Percentiles rank a stretch among this genome's conserved stretches.
Evolutionary conservation across 2,797 vertebrate species (phyloP).

Genomic region (Ptychobarbus kaznakovi): DNA sequence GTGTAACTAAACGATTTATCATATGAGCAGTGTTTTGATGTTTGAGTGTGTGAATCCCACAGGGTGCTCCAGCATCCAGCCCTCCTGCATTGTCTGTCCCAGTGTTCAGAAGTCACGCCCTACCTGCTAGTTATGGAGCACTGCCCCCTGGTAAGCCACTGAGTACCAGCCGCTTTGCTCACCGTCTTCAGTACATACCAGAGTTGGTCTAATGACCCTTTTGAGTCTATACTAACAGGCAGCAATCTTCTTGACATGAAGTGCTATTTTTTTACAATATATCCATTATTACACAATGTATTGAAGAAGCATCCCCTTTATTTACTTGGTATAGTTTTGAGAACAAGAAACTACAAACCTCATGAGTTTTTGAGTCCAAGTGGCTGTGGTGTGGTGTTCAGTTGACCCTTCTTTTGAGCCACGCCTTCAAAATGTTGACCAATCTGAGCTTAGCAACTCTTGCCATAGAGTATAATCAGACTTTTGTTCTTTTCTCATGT

Average conservation of each 20-base stretch:
- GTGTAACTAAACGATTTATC: not conserved
- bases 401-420: constrained; percentile 1
- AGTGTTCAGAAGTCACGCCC: constrained; percentile 94
- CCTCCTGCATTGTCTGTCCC: constrained; percentile 94
- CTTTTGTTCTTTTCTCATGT: not conserved
- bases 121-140: constrained; percentile 98
- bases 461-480: constrained; percentile 7
- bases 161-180: not conserved
- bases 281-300: not conserved
- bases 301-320: not conserved
- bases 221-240: not conserved
- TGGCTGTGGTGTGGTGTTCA: not conserved
- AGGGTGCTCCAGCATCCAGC: constrained; percentile 92
- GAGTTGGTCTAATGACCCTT: constrained; percentile 17
- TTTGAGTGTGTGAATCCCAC: constrained; percentile 38
- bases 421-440: constrained; percentile 2
- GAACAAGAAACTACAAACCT: not conserved
- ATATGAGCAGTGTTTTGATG: not conserved
- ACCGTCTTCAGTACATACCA: not conserved
- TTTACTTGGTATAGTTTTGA: not conserved
- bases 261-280: not conserved
- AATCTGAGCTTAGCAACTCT: not conserved
- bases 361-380: not conserved
- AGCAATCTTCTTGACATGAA: not conserved
- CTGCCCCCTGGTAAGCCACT: constrained; percentile 89